phyloP scores from a whole-genome alignment of 2,113 vertebrate species.

The Phylloscopus trochiloides region DNA sequence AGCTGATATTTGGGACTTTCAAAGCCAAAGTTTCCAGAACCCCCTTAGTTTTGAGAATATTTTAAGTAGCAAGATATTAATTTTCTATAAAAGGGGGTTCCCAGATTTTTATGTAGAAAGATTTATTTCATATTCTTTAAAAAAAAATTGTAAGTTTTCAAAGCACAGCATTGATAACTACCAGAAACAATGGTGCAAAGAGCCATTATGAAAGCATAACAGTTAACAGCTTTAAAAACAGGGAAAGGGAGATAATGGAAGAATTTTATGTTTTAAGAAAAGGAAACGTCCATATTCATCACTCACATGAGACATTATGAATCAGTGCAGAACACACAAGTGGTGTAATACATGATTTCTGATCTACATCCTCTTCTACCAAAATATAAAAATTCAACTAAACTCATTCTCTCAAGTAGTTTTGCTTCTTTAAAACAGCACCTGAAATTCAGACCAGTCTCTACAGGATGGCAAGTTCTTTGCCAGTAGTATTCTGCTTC shows the following conservation, averaged over 20 bases:
- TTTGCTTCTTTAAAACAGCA: neutral
- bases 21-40: neutral
- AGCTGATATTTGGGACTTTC: neutral
- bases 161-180: rapidly evolving
- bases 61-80: neutral
- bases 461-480: neutral
- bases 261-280: neutral
- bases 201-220: neutral
- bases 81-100: neutral
- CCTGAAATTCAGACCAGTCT: neutral
- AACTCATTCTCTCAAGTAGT: neutral
- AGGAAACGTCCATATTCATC: neutral
- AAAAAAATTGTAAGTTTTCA: neutral
- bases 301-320: neutral
- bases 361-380: neutral
- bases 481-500: neutral
- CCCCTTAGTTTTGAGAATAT: neutral
- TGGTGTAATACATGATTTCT: neutral
- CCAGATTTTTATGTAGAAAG: neutral
- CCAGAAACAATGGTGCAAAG: neutral
- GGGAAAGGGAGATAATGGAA: neutral
- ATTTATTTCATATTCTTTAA: neutral
- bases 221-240: neutral
- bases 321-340: neutral
- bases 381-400: neutral